phyloP scores from a whole-genome alignment of 1,140 invertebrate genomes.

The Nasonia vitripennis region DNA sequence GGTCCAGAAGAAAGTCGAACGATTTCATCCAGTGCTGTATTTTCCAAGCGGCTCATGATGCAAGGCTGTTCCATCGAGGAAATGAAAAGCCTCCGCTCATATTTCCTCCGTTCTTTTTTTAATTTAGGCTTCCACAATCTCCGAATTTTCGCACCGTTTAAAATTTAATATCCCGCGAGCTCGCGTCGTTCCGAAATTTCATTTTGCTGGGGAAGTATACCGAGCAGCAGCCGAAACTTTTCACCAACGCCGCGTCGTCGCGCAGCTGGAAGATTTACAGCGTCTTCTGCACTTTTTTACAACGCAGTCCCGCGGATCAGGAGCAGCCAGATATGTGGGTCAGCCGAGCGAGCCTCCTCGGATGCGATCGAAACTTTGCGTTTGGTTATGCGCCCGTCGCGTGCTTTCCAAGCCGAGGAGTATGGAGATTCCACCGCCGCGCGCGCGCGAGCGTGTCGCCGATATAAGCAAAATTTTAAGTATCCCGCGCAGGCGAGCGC shows the following conservation, averaged over 20 bases:
- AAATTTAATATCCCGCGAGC: neutral
- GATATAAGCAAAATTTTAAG: slow-evolving; percentile 32
- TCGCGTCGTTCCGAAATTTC: neutral
- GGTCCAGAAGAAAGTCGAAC: neutral
- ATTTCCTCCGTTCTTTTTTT: neutral
- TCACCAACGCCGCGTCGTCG: neutral
- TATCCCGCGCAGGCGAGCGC: neutral
- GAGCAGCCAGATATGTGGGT: slow-evolving; percentile 19
- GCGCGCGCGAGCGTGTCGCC: no score
- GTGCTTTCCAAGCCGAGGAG: neutral
- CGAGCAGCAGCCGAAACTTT: neutral
- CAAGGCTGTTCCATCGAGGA: neutral
- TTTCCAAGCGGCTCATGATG: neutral
- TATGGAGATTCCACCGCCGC: neutral
- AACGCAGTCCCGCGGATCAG: neutral
- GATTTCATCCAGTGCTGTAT: neutral
- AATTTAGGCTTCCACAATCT: neutral
- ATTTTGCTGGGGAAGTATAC: neutral
- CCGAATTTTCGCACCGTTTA: neutral
- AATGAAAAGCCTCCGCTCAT: neutral
- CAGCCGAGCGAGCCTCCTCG: neutral
- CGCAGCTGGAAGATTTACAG: slow-evolving; percentile 2
- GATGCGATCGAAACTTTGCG: neutral
- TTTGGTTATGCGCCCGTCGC: neutral
- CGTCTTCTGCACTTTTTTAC: neutral